Evolutionary conservation across 2,888 invertebrate genomes (phyloP).

Genomic region (Liodrosophila aerea): DNA sequence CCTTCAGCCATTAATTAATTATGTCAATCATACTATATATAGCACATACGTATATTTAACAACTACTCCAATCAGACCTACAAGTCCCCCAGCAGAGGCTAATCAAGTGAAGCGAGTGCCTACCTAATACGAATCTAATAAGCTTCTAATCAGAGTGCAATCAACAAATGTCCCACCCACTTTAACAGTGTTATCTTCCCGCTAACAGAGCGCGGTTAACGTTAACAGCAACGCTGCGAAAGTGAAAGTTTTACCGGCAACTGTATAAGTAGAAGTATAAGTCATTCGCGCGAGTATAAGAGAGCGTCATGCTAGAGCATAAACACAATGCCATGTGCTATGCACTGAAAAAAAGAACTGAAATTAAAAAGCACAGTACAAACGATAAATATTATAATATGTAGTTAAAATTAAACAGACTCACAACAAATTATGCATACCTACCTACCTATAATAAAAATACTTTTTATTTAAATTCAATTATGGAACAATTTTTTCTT

Average conservation of each 20-base stretch:
- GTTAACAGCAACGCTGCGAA: slow-evolving; percentile 27
- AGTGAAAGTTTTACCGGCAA: slow-evolving; percentile 50
- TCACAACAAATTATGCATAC: too few relatives aligned
- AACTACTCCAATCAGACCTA: slow-evolving; percentile 15
- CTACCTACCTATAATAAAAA: too few relatives aligned
- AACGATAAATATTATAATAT: too few relatives aligned
- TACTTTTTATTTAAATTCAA: too few relatives aligned
- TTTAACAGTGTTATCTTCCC: slow-evolving; percentile 6
- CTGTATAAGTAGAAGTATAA: slow-evolving; percentile 20
- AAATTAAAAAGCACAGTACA: neutral
- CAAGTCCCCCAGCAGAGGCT: slow-evolving; percentile 1
- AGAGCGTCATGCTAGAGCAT: slow-evolving; percentile 24
- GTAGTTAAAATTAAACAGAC: too few relatives aligned
- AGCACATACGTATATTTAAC: slow-evolving; percentile 5
- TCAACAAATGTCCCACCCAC: slow-evolving; percentile 42
- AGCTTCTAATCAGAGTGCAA: slow-evolving; percentile 35
- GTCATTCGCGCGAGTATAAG: slow-evolving; percentile 36
- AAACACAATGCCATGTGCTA: slow-evolving; percentile 25
- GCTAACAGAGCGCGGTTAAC: slow-evolving; percentile 32
- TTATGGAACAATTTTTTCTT: too few relatives aligned
- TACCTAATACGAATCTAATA: slow-evolving; percentile 20
- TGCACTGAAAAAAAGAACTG: slow-evolving; percentile 13
- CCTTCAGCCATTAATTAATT: neutral
- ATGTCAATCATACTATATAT: neutral
- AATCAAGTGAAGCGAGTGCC: slow-evolving; percentile 9